Evolutionary conservation across 2,113 vertebrate genomes (phyloP), one percentile per base, ranked within the genome.

Genomic region (Tautogolabrus adspersus): DNA sequence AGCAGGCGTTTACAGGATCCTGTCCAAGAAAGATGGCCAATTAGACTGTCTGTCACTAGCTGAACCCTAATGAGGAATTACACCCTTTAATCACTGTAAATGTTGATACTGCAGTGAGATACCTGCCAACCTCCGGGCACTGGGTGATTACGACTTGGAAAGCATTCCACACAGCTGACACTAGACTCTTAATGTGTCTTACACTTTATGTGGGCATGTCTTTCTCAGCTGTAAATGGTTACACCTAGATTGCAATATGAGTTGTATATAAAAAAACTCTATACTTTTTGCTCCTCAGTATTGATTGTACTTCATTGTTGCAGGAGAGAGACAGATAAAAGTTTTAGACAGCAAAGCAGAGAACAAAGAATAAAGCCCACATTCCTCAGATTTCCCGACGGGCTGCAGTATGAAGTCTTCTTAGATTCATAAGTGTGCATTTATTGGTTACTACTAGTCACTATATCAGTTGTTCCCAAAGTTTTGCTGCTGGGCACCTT

Each of bases 51-150:
- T 81, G 72, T 89, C 88, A 90, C 75, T 82, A n/a, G 38, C 40
- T 10, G 82, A 78, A 79, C 80, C 54, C 66, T 88, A 91, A 93
- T 91, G 84, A 89, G 80, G 89, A 92, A 91, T 90, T 82, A 92
- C 87, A 82, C 57, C 77, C 54, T 81, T 89, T 93, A 93, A 91
- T 92, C 84, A 78, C 85, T 79, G 82, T 84, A 92, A 91, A 90
- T 84, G 88, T 75, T 89, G 70, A 90, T 82, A 70, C 76, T 85
- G 86, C 86, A 67, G 73, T 72, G 64, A 87, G 66, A 66, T 88
- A 86, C 81, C 91, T 88, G 90, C 79, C 83, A 90, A 81, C 51
- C 66, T 19, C 21, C 22, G 58, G 10, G 30, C 78, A 68, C 59
- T 21, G 44, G 30, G 51, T 88, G 82, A 89, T 89, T 86, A 81